Conservation (phyloP, 2,888 invertebrate species). For the Laothoe populi region DNA sequence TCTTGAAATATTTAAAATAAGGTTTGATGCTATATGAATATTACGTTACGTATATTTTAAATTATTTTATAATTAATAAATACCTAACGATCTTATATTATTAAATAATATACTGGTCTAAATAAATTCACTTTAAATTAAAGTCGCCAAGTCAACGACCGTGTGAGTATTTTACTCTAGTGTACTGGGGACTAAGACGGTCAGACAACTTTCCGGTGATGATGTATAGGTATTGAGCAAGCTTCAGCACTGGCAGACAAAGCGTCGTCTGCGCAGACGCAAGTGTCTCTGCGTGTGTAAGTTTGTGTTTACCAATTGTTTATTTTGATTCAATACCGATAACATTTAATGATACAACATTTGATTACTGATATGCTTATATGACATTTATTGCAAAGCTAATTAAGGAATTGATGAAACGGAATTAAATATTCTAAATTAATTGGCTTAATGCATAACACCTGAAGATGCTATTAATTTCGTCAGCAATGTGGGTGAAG, state of each 20-base stretch:
- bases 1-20: too few relatives aligned
- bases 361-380: constrained; percentile 49
- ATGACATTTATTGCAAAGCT: neutral
- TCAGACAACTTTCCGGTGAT: constrained; percentile 44
- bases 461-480: neutral
- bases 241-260: constrained; percentile 55
- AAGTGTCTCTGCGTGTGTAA: constrained; percentile 41
- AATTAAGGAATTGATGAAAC: neutral
- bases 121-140: neutral
- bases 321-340: constrained; percentile 39
- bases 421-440: constrained; percentile 2
- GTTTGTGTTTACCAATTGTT: constrained; percentile 40
- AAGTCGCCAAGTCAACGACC: neutral
- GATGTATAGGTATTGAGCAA: constrained; percentile 44
- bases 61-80: too few relatives aligned
- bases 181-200: constrained; percentile 42
- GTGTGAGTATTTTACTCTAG: constrained; percentile 16
- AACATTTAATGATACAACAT: constrained; percentile 58
- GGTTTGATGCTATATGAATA: too few relatives aligned
- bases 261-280: constrained; percentile 50
- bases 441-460: neutral
- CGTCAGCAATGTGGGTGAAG: neutral
- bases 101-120: neutral
- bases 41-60: too few relatives aligned
- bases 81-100: neutral